Conservation (phyloP, 1,140 invertebrate species). For the Rhyacophila brunnea region DNA sequence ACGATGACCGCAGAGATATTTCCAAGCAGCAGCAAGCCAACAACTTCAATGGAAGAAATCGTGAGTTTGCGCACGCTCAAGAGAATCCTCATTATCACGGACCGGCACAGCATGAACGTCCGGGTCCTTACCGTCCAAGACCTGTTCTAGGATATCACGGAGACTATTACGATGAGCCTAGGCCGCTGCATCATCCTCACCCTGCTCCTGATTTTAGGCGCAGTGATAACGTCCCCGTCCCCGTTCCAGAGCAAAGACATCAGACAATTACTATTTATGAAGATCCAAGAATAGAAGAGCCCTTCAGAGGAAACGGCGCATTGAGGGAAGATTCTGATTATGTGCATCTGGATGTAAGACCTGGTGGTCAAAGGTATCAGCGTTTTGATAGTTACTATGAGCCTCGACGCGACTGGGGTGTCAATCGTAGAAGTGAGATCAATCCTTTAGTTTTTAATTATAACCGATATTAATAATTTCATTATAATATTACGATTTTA, state of each 20-base stretch:
- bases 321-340: conserved; percentile 47
- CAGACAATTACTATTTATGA: conserved; percentile 59
- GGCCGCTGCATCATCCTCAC: conserved; percentile 44
- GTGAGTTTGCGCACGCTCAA: conserved; percentile 37
- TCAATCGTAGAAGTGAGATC: conserved; percentile 47
- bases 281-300: conserved; percentile 54
- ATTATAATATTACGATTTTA: too few species aligned
- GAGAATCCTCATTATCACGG: conserved; percentile 37
- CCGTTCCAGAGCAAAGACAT: conserved; percentile 39
- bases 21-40: conserved; percentile 47
- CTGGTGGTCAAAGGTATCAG: conserved; percentile 44
- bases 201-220: conserved; percentile 42
- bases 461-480: conserved; percentile 39
- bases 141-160: conserved; percentile 1
- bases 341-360: conserved; percentile 44
- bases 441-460: conserved; percentile 55
- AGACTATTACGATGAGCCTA: conserved; percentile 33
- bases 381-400: conserved; percentile 48
- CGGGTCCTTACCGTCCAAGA: conserved; percentile 34
- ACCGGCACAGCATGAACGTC: conserved; percentile 33
- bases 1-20: conserved; percentile 50
- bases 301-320: conserved; percentile 42
- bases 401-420: conserved; percentile 39
- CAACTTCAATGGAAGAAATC: conserved; percentile 45
- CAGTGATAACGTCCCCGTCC: conserved; percentile 48